Evolutionary conservation across 1,140 invertebrate species (phyloP).

Genomic region (Pseudomyrmex dendroicus): DNA sequence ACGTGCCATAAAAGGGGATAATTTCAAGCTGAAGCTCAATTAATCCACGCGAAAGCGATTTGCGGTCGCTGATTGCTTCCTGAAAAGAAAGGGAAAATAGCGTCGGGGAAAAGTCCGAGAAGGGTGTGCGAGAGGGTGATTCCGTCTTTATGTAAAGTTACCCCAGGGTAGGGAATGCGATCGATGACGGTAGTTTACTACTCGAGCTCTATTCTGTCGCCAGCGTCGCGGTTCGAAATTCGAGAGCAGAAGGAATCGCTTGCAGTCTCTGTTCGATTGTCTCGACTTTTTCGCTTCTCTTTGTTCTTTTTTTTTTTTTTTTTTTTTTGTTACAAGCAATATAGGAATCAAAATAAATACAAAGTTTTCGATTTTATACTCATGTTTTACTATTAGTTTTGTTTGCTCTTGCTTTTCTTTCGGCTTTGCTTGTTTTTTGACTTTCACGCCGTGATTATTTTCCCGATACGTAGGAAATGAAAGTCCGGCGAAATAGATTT

Average conservation of each 20-base stretch:
- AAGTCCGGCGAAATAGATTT: not conserved
- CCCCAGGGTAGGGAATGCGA: not conserved
- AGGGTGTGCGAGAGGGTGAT: constrained; percentile 12
- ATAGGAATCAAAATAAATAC: constrained; percentile 18
- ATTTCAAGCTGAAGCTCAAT: constrained; percentile 20
- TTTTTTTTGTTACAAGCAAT: not conserved
- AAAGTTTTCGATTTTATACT: constrained; percentile 2
- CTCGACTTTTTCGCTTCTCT: not conserved
- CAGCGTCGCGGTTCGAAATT: constrained; percentile 28
- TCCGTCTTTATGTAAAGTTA: constrained; percentile 26
- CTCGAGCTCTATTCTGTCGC: not conserved
- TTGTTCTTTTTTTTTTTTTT: too few relatives aligned
- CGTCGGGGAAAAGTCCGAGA: not conserved
- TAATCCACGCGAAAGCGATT: constrained; percentile 25
- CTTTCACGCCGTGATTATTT: not conserved
- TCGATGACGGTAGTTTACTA: constrained; percentile 29
- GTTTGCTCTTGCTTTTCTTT: not conserved
- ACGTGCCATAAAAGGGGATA: constrained; percentile 56
- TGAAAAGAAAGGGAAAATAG: not conserved
- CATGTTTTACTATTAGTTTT: not conserved
- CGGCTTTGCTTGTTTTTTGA: constrained; percentile 12
- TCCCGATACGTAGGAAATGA: not conserved
- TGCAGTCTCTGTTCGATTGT: not conserved
- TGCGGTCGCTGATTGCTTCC: not conserved
- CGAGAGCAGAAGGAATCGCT: not conserved